Conservation (phyloP, 2,888 invertebrate genomes). For the Drosophila tanythrix region DNA sequence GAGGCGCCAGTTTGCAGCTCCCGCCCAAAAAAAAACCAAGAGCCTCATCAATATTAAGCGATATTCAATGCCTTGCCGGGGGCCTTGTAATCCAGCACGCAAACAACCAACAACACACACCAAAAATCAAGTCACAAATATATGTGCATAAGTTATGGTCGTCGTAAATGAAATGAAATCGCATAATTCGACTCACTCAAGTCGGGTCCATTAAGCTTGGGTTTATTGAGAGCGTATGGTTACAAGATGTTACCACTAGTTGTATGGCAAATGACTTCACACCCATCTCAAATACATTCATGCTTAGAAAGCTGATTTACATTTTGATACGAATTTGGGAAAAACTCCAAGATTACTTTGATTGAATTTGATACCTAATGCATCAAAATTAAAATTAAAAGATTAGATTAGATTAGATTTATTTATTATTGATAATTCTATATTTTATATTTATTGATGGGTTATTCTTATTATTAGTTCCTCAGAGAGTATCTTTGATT, state of each 20-base stretch:
- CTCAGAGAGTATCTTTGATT: conserved; percentile 8
- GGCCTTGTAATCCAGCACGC: conserved; percentile 64
- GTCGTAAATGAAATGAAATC: conserved; percentile 72
- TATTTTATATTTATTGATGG: background rate
- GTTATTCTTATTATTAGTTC: background rate
- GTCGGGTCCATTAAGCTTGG: conserved; percentile 23
- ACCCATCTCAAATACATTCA: conserved; percentile 15
- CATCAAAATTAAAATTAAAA: background rate
- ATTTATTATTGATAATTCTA: background rate
- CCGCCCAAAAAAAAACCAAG: conserved; percentile 7
- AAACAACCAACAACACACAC: conserved; percentile 20
- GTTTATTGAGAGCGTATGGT: conserved; percentile 19
- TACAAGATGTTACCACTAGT: conserved; percentile 20
- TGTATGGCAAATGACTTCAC: conserved; percentile 30
- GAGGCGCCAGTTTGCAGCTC: conserved; percentile 40
- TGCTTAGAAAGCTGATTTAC: conserved; percentile 31
- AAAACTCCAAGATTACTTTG: conserved; percentile 7
- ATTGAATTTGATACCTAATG: background rate
- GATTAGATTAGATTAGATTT: background rate
- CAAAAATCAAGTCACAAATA: conserved; percentile 69
- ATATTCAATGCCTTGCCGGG: conserved; percentile 63
- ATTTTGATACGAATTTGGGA: conserved; percentile 14
- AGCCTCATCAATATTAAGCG: conserved; percentile 75
- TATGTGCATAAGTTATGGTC: conserved; percentile 76
- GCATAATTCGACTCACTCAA: conserved; percentile 39